phyloP scores from a whole-genome alignment of 2,797 vertebrate genomes.

The Pangasius sanitwongsei region DNA sequence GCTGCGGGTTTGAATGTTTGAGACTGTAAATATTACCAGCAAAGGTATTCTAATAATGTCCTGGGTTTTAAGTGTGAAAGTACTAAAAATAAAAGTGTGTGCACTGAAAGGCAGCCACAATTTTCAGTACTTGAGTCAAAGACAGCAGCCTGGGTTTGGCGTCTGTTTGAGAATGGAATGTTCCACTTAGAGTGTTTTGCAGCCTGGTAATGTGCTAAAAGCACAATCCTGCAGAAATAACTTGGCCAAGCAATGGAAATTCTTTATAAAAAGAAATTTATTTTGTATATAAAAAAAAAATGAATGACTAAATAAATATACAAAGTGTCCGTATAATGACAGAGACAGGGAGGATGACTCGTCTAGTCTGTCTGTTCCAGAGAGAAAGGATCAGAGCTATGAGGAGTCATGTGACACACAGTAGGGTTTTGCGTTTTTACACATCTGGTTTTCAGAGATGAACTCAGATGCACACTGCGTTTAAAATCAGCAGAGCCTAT shows the following conservation, averaged over 20 bases:
- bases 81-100: neutral
- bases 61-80: neutral
- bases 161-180: constrained; percentile 12
- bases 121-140: constrained; percentile 15
- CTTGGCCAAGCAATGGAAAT: neutral
- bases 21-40: neutral
- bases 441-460: constrained; percentile 7
- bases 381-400: neutral
- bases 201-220: constrained; percentile 13
- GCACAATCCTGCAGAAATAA: neutral
- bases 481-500: neutral
- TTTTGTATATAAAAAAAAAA: neutral
- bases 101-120: constrained; percentile 8
- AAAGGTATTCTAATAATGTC: neutral
- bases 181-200: constrained; percentile 13
- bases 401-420: neutral
- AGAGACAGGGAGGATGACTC: neutral
- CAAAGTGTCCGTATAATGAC: neutral
- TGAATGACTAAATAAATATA: neutral
- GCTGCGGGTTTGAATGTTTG: neutral
- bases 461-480: neutral
- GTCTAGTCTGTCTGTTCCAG: neutral
- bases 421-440: neutral
- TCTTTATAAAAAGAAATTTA: neutral
- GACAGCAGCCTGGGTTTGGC: constrained; percentile 27